Evolutionary conservation across 1,140 invertebrate species (phyloP).

Genomic region (Diorhabda carinulata): DNA sequence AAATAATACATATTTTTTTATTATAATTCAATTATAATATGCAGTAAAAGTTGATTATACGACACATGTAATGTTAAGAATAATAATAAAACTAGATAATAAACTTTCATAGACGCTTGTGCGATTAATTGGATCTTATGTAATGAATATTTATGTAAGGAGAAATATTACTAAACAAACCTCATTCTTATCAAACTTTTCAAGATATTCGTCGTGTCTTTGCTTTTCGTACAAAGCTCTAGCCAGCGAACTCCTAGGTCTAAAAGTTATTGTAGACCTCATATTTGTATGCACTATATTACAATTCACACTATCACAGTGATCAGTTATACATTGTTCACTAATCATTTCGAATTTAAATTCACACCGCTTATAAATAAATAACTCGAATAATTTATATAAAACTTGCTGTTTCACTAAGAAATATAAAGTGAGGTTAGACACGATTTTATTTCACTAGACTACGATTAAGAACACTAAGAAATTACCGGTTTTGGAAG

Average conservation of each 20-base stretch:
- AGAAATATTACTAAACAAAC: slow-evolving; percentile 13
- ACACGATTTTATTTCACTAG: neutral
- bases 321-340: neutral
- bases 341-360: neutral
- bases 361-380: neutral
- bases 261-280: slow-evolving; percentile 1
- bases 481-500: too few species aligned
- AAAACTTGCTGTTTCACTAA: slow-evolving; percentile 22
- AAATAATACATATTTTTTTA: too few species aligned
- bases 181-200: slow-evolving; percentile 23
- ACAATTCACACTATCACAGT: neutral
- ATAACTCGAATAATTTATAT: neutral
- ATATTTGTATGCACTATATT: neutral
- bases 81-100: too few species aligned
- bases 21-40: too few species aligned
- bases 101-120: too few species aligned
- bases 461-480: too few species aligned
- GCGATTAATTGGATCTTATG: too few species aligned
- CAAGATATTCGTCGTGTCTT: slow-evolving; percentile 25
- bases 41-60: too few species aligned
- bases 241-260: slow-evolving; percentile 23
- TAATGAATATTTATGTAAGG: too few species aligned
- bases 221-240: slow-evolving; percentile 21
- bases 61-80: too few species aligned
- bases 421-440: slow-evolving; percentile 8